Evolutionary conservation across 2,888 invertebrate genomes (phyloP).

Genomic region (Osedax frankpressi): DNA sequence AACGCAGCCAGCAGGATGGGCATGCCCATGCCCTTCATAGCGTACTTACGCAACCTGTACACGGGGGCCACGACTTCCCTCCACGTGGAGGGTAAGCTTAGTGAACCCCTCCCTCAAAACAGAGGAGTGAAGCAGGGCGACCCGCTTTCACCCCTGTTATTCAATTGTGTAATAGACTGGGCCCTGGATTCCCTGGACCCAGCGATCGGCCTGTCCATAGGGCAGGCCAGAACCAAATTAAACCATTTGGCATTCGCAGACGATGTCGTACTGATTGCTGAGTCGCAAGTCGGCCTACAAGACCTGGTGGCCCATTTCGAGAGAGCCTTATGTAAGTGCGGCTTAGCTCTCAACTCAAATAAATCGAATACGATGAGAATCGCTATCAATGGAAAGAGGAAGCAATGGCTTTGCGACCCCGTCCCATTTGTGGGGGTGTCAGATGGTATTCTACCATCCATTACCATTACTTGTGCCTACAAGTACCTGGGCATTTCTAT

Average conservation of each 20-base stretch:
- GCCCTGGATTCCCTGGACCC: background rate
- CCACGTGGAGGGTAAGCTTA: background rate
- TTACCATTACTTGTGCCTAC: background rate
- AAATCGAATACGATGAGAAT: background rate
- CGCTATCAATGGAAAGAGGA: background rate
- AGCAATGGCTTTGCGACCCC: background rate
- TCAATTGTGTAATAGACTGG: constrained; percentile 9
- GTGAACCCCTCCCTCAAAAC: background rate
- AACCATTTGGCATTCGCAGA: background rate
- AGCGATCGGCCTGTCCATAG: background rate
- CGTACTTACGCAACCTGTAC: background rate
- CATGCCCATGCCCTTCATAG: background rate
- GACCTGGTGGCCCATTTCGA: background rate
- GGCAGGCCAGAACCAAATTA: background rate
- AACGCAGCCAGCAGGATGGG: background rate
- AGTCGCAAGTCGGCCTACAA: background rate
- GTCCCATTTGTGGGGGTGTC: background rate
- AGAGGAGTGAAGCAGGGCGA: constrained; percentile 18
- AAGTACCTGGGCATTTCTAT: background rate
- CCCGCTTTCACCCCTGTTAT: constrained; percentile 15
- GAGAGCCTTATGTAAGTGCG: background rate
- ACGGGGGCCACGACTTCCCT: background rate
- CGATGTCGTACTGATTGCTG: background rate
- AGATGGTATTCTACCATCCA: background rate
- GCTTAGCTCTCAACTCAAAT: background rate